Base-by-base conservation (phyloP, 1,140 invertebrate species). In the Drosophila serrata region DNA sequence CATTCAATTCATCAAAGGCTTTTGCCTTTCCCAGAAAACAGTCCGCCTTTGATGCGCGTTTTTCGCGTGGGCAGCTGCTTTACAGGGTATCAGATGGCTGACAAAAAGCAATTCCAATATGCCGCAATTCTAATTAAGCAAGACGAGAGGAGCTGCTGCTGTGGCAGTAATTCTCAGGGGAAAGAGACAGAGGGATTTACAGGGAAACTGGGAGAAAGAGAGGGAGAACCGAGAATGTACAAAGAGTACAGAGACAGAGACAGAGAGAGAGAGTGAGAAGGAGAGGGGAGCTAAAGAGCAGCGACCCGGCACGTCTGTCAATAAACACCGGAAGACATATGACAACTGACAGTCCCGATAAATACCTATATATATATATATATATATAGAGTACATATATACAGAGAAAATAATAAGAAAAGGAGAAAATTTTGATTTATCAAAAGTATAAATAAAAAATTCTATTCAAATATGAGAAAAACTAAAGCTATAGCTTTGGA, bases 231-330 rank as follows among this genome's bases (percentile, higher is more conserved):
- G 24, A 24, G 24, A 24, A 2, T 24, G 24, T 24, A 24, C 24
- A 24, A 24, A 24, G 24, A 24, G 2, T 4, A 24, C 24, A 24
- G 2, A 24, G 31, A 33, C 1, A 22, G 42, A 7, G 43, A 9
- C 6, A 13, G 5, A 24, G 43, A 22, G 12, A 22, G 17, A 19
- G 42, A 8, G 13, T 8, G 40, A 19, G 31, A 37, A 7, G 24
- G 29, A 31, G 59, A 11, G n/a, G n/a, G n/a, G n/a, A n/a, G n/a
- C n/a, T 9, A 46, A 35, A 17, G 59, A 59, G 55, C 61, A 63
- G 56, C 61, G 61, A 64, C 61, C 61, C 37, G 27, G 35, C 61
- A 63, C 35, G 55, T 63, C 61, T 63, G 61, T 63, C 61, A 64
- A 64, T 64, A 64, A 64, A 61, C 37, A 39, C 27, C 27, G 24